These are phyloP conservation scores for Shargacucullia verbasci DNA, from an alignment of 2,888 invertebrate species.

Conservation along the genomic window DNA sequence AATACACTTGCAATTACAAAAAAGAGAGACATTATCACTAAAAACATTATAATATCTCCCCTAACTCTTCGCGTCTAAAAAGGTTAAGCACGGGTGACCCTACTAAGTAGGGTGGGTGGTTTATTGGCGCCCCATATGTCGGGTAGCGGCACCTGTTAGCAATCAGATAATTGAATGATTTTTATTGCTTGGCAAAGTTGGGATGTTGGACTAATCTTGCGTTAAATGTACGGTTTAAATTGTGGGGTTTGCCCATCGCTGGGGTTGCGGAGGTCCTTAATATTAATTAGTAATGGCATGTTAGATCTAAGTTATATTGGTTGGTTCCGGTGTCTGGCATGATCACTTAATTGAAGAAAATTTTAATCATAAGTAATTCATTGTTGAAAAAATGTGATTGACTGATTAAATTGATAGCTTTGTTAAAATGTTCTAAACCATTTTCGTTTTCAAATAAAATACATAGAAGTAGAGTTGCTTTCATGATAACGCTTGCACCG, in stretches of 20 bases:
- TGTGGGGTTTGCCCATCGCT: conserved; percentile 17
- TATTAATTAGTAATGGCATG: conserved; percentile 14
- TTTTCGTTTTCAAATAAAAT: too few species aligned
- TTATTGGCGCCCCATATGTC: conserved; percentile 58
- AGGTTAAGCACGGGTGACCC: conserved; percentile 38
- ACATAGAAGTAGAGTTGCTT: too few species aligned
- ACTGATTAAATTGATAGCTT: too few species aligned
- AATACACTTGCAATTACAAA: conserved; percentile 11
- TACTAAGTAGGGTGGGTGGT: conserved; percentile 36
- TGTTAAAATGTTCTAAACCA: too few species aligned
- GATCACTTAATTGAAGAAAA: too few species aligned
- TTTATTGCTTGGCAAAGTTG: conserved; percentile 50
- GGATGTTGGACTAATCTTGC: conserved; percentile 48
- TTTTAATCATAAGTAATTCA: too few species aligned
- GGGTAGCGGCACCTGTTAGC: conserved; percentile 46
- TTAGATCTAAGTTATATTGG: neutral
- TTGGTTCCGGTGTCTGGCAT: too few species aligned
- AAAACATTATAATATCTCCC: conserved; percentile 33
- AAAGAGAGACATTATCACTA: conserved; percentile 24
- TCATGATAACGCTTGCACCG: too few species aligned
- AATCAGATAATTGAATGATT: conserved; percentile 43
- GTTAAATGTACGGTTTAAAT: conserved; percentile 45
- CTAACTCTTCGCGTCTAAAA: conserved; percentile 21
- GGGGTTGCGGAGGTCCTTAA: conserved; percentile 2
- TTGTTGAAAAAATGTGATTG: too few species aligned